Evolutionary conservation across 2,113 vertebrate species (phyloP).

Genomic region (Pampusana beccarii): DNA sequence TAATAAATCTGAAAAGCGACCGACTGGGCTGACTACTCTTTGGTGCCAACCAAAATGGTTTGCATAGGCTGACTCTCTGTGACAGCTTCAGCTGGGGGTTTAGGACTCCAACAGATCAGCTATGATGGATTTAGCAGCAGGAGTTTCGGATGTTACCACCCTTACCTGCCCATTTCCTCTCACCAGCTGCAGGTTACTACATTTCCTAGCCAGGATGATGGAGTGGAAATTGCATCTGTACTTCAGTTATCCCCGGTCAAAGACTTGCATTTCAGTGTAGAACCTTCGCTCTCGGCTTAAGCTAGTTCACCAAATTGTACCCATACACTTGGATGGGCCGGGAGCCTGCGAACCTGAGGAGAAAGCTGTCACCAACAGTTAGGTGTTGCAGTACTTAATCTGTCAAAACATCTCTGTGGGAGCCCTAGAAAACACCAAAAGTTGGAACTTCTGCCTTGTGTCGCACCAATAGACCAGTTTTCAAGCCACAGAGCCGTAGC

Average conservation of each 20-base stretch:
- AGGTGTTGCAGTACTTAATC: background rate
- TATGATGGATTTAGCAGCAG: background rate
- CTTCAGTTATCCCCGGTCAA: background rate
- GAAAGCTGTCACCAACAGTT: background rate
- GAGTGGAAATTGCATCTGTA: background rate
- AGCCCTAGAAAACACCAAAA: background rate
- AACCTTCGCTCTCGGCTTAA: background rate
- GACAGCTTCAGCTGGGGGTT: background rate
- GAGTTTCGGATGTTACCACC: background rate
- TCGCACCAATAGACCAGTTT: background rate
- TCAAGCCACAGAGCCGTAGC: background rate
- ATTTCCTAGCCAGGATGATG: background rate
- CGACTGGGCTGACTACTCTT: background rate
- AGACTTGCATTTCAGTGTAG: background rate
- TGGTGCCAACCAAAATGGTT: background rate
- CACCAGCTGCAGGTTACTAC: background rate
- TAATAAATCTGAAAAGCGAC: background rate
- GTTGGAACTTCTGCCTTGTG: background rate
- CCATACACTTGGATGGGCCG: background rate
- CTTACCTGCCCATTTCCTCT: background rate
- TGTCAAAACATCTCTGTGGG: background rate
- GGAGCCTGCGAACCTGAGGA: background rate
- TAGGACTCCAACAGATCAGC: background rate
- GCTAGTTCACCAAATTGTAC: background rate
- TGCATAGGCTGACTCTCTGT: background rate